Base-by-base conservation (phyloP, 1,140 invertebrate species). In the Xylocopa sonorina region DNA sequence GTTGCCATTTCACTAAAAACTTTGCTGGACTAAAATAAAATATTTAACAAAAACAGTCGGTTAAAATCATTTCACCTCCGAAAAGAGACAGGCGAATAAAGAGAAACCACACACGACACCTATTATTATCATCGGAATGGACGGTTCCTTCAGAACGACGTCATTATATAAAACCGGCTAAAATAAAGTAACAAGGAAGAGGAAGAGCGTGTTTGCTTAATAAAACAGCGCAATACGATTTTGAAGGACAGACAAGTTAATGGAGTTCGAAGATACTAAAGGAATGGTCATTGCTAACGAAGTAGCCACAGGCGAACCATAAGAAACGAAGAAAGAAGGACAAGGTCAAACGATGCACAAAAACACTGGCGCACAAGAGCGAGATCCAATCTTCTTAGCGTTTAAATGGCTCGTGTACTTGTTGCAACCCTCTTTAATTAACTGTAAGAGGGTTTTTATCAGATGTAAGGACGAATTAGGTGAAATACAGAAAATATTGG, bases 211-310 rank as follows among this genome's bases (percentile, higher is more conserved):
- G 4, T 1, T 62, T 34, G 10, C 21, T 29, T 55, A 27, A 24
- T 14, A 68, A 58, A 63, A 78, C 73, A 81, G 80, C 66, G 57
- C 64, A 74, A 43, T 58, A 34, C 53, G 69, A 74, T 82, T 82
- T 80, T 78, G 57, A 72, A 48, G 58, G 58, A 81, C 79, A 41
- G 41, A 48, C 32, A 12, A 69, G 29, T 38, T 34, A 29, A 53
- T 67, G 67, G 80, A 66, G 76, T 76, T 81, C 72, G 66, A 83
- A 81, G 72, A 82, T 63, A 64, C 74, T 62, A 75, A 82, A 81
- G 60, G 29, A 46, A 60, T 46, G 57, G 50, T 57, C 48, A 46
- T 78, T 63, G 51, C 79, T 58, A 58, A 58, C 64, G 79, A 69
- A 63, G 53, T 79, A 41, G n/a, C n/a, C 62, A 48, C 68, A 68